Conservation (phyloP, 1,140 invertebrate genomes). For the Calycopis cecrops region DNA sequence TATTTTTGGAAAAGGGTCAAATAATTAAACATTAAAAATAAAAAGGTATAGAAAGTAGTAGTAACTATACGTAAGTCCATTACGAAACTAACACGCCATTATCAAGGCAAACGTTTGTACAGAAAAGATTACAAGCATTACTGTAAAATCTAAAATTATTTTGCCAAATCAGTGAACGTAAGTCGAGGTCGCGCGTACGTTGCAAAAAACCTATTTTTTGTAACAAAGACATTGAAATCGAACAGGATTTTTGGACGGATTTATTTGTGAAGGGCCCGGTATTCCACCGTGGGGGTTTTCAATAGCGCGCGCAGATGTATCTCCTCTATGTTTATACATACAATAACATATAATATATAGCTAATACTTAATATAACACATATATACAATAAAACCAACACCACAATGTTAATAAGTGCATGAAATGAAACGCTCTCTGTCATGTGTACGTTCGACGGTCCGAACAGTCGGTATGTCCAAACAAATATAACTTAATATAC, state of each 20-base stretch:
- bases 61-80: no score
- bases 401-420: conserved; percentile 63
- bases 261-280: conserved; percentile 26
- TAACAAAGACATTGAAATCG: conserved; percentile 46
- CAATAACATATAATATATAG: conserved; percentile 20
- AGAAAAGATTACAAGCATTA: not conserved
- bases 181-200: conserved; percentile 38
- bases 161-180: conserved; percentile 37
- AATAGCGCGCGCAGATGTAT: conserved; percentile 24
- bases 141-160: conserved; percentile 9
- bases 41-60: no score
- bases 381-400: conserved; percentile 43
- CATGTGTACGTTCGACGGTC: conserved; percentile 67
- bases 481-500: not conserved
- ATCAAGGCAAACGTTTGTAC: conserved; percentile 1
- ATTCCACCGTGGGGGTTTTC: not conserved
- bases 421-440: conserved; percentile 31
- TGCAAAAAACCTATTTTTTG: conserved; percentile 48
- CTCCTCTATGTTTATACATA: conserved; percentile 25
- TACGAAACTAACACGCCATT: not conserved
- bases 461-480: conserved; percentile 19
- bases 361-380: conserved; percentile 34
- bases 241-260: conserved; percentile 28
- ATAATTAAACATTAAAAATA: no score
- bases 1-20: no score